phyloP scores from a whole-genome alignment of 2,888 invertebrate species.

The Selenia dentaria region DNA sequence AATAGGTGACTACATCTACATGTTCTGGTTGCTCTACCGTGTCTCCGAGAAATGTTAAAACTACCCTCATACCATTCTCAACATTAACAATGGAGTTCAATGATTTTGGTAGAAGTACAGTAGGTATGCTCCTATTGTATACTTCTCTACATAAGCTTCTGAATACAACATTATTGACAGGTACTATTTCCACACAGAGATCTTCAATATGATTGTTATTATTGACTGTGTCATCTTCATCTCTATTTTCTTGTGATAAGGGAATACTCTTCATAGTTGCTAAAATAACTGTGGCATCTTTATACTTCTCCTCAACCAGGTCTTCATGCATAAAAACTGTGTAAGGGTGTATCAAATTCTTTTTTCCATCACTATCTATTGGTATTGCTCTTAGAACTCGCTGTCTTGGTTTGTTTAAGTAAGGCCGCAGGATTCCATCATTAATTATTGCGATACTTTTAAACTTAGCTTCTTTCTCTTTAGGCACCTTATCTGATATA shows the following conservation, averaged over 20 bases:
- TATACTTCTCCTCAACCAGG: constrained; percentile 58
- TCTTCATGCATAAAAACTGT: constrained; percentile 76
- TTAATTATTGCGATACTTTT: constrained; percentile 71
- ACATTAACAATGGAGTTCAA: constrained; percentile 82
- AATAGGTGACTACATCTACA: constrained; percentile 79
- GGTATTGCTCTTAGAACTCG: constrained; percentile 67
- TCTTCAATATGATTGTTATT: constrained; percentile 56
- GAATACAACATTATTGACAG: constrained; percentile 66
- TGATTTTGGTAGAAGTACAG: constrained; percentile 80
- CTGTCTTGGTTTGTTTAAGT: constrained; percentile 56
- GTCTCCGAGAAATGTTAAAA: constrained; percentile 70
- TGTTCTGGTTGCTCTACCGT: constrained; percentile 66
- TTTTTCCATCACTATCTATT: constrained; percentile 75
- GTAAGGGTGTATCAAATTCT: constrained; percentile 72
- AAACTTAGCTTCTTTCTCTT: constrained; percentile 49
- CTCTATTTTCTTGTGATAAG: constrained; percentile 45
- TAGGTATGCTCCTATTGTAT: constrained; percentile 68
- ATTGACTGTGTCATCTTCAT: constrained; percentile 47
- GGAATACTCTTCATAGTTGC: constrained; percentile 70
- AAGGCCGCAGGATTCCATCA: constrained; percentile 60
- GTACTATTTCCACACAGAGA: constrained; percentile 74
- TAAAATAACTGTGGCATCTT: constrained; percentile 56
- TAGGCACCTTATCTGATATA: constrained; percentile 37
- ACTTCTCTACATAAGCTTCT: constrained; percentile 70
- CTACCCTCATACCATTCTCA: constrained; percentile 82